Conservation (phyloP, 2,113 vertebrate genomes). For the Megaceryle torquata region DNA sequence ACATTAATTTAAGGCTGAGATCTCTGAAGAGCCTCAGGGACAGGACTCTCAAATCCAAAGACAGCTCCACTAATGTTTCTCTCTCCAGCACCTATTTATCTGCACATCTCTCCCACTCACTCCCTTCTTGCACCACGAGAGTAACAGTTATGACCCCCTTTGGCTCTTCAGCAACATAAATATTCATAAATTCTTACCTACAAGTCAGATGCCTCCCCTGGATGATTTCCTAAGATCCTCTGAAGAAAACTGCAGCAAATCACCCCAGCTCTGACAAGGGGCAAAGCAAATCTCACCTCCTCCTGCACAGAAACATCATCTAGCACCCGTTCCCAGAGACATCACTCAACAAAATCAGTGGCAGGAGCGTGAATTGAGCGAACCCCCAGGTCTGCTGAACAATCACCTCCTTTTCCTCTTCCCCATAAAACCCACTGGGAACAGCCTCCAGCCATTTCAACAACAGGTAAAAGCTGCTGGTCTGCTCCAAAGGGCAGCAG, state of each 20-base stretch:
- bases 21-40: background rate
- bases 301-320: background rate
- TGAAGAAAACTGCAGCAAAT: background rate
- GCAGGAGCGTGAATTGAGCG: background rate
- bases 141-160: background rate
- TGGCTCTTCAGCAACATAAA: background rate
- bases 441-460: background rate
- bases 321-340: background rate
- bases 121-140: background rate
- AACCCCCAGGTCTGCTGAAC: background rate
- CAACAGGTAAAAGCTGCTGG: background rate
- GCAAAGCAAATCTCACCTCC: background rate
- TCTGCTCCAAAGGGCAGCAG: background rate
- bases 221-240: background rate
- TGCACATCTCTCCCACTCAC: background rate
- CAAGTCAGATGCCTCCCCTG: background rate
- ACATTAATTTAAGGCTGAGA: background rate
- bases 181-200: background rate
- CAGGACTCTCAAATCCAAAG: background rate
- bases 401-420: background rate
- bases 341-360: background rate
- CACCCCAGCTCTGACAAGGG: background rate
- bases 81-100: background rate
- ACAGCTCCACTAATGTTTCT: background rate
- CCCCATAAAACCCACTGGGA: background rate